Evolutionary conservation across 2,888 invertebrate species (phyloP), one percentile per base, ranked within the genome.

Genomic region (Folsomia candida): DNA sequence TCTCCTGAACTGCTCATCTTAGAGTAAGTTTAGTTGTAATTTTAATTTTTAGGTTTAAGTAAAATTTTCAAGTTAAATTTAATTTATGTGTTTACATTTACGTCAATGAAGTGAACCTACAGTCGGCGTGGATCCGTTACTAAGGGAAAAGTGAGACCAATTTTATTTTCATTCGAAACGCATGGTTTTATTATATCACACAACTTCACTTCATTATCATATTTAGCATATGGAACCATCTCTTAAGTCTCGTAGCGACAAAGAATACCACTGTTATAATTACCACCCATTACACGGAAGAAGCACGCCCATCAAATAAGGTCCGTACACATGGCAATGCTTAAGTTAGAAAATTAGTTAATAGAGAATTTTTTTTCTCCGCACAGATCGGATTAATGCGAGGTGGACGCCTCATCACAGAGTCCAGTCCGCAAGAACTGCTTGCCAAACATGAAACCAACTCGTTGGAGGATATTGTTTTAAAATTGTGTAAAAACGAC

Each of bases 351-450:
- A n/a, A n/a, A n/a, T n/a, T n/a, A n/a, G n/a, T n/a, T n/a, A n/a
- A n/a, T n/a, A n/a, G n/a, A n/a, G n/a, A n/a, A n/a, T n/a, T n/a
- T n/a, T n/a, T n/a, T n/a, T n/a, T n/a, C n/a, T n/a, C n/a, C n/a
- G n/a, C n/a, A n/a, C n/a, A n/a, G 94, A 95, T 96, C 82, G 96
- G 96, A 71, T 85, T 97, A 77, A 97, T 97, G 96, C 86, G 96
- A 76, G 93, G 91, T 82, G 96, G 96, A 0, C 87, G 91, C 68
- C 86, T 97, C 62, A 84, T 97, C 80, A 95, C 95, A 0, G 96
- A 97, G 85, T 92, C 94, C 85, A 91, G 91, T n/a, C 96, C 96
- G 0, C 89, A 90, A 77, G 89, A 89, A 11, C 72, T 78, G 11
- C 87, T 96, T 65, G 86, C 95, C 59, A 87, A 90, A 61, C 93